A percentile compares a stretch with the other conserved stretches of the same genome.
phyloP scores from a whole-genome alignment of 2,113 vertebrate genomes.

The Triplophysa siluroides region DNA sequence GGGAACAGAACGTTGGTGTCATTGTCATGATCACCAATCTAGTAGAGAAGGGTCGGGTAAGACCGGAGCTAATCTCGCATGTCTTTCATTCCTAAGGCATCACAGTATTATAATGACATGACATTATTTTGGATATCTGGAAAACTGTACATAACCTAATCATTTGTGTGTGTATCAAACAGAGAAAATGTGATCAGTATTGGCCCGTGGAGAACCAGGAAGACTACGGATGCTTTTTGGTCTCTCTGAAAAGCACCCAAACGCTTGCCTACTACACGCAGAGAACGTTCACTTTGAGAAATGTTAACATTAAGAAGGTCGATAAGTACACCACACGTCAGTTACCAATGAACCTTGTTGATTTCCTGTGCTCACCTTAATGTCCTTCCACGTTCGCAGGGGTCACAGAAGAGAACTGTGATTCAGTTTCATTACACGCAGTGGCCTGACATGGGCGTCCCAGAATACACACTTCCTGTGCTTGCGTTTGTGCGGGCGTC shows the following conservation, averaged over 20 bases:
- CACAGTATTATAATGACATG: too few species aligned
- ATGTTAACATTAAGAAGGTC: constrained; percentile 88
- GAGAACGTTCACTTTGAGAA: constrained; percentile 87
- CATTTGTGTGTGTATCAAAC: constrained; percentile 39
- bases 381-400: constrained; percentile 66
- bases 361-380: not conserved
- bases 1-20: constrained; percentile 94
- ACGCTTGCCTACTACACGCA: constrained; percentile 91
- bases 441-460: constrained; percentile 98
- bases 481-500: constrained; percentile 92
- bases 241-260: constrained; percentile 86
- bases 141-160: not conserved
- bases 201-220: constrained; percentile 91
- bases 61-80: constrained; percentile 30
- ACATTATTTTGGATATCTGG: not conserved
- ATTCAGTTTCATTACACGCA: constrained; percentile 96
- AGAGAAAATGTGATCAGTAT: constrained; percentile 98
- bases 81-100: not conserved
- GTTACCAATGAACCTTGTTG: not conserved
- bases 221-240: constrained; percentile 91
- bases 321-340: constrained; percentile 9
- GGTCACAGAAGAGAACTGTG: constrained; percentile 84
- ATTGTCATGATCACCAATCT: constrained; percentile 99
- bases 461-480: constrained; percentile 89
- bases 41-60: constrained; percentile 94